A percentile compares a stretch with the other conserved stretches of the same genome.
Evolutionary conservation across 2,113 vertebrate genomes (phyloP).

Genomic region (Hippocampus guttulatus): DNA sequence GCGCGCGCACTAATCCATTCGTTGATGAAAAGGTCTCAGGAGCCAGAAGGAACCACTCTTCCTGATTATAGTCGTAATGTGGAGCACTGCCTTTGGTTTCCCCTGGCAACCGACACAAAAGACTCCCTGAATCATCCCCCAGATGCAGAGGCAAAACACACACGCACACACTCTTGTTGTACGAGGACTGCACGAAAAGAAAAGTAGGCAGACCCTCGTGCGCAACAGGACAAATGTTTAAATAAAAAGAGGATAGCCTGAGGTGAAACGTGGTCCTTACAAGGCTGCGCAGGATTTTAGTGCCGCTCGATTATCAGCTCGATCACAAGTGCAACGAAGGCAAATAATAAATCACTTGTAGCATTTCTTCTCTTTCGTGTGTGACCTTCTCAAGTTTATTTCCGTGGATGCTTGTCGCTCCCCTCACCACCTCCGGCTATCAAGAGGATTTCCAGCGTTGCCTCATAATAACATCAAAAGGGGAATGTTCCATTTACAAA

Average conservation of each 20-base stretch:
- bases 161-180: conserved; percentile 1
- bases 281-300: conserved; percentile 11
- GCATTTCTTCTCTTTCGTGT: not conserved
- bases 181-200: conserved; percentile 11
- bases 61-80: conserved; percentile 56
- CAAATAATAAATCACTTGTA: not conserved
- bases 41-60: conserved; percentile 53
- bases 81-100: conserved; percentile 39
- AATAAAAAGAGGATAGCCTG: conserved; percentile 31
- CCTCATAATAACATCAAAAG: no score
- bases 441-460: no score
- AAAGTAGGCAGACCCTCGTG: not conserved
- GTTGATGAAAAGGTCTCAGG: conserved; percentile 48
- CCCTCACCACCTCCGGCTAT: no score
- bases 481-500: no score
- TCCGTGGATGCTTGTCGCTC: no score
- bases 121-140: conserved; percentile 33
- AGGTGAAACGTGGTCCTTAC: conserved; percentile 29
- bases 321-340: conserved; percentile 12
- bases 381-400: not conserved
- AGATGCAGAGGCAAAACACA: conserved; percentile 1
- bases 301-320: not conserved
- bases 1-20: conserved; percentile 47
- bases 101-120: conserved; percentile 52
- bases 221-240: conserved; percentile 8